phyloP scores from a whole-genome alignment of 2,797 vertebrate species.

The Craterocephalus amniculus region DNA sequence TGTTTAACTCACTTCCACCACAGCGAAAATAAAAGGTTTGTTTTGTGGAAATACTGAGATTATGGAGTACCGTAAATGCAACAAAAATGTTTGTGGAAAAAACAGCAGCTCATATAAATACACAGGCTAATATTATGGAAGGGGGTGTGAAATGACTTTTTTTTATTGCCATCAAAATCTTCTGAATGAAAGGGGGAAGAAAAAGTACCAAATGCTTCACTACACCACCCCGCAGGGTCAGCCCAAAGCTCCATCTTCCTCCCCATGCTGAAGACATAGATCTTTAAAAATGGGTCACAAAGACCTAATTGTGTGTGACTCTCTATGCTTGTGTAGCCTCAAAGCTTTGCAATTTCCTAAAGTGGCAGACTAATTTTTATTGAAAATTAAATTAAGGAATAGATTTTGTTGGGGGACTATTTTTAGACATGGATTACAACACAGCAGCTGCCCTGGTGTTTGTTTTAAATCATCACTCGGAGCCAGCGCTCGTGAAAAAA shows the following conservation, averaged over 20 bases:
- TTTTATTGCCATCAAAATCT: neutral
- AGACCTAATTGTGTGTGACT: neutral
- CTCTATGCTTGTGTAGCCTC: neutral
- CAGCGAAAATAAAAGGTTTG: constrained; percentile 1
- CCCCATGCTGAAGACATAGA: neutral
- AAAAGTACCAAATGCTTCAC: neutral
- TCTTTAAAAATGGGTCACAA: constrained; percentile 15
- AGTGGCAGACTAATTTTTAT: neutral
- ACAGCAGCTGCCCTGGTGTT: constrained; percentile 18
- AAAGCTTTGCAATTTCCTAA: constrained; percentile 1
- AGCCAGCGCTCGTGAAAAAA: constrained; percentile 9
- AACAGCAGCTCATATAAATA: neutral
- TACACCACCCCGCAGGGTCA: neutral
- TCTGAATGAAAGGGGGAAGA: neutral
- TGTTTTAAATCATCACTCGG: constrained; percentile 17
- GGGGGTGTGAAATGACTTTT: neutral
- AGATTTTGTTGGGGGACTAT: constrained; percentile 39
- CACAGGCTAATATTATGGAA: neutral
- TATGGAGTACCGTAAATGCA: neutral
- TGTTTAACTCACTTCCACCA: constrained; percentile 6
- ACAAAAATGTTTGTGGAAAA: neutral
- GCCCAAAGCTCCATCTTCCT: neutral
- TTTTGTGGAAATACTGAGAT: neutral
- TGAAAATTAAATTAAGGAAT: constrained; percentile 8
- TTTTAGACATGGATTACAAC: constrained; percentile 41